Conservation (phyloP, 2,797 vertebrate genomes). For the Lerista edwardsae region DNA sequence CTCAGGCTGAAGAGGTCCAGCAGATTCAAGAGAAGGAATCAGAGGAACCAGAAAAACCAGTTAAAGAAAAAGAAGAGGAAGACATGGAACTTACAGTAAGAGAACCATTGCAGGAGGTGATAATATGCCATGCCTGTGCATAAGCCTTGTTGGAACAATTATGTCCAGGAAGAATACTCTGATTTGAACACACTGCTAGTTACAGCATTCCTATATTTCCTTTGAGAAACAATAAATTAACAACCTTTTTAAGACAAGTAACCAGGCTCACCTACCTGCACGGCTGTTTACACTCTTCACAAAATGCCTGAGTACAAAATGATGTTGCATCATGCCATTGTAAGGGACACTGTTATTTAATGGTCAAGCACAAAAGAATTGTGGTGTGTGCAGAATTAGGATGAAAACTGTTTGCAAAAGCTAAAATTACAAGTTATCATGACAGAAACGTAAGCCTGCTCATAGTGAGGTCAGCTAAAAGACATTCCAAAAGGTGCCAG, state of each 20-base stretch:
- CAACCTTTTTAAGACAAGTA: not conserved
- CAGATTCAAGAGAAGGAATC: constrained; percentile 96
- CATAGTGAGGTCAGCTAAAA: too few relatives aligned
- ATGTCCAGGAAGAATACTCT: constrained; percentile 1
- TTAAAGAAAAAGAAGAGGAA: constrained; percentile 98
- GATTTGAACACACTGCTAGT: not conserved
- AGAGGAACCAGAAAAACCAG: constrained; percentile 94
- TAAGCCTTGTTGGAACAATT: not conserved
- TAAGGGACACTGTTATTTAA: not conserved
- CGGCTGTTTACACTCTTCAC: not conserved
- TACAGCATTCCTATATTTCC: not conserved
- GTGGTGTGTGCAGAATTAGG: not conserved
- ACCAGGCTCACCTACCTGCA: not conserved
- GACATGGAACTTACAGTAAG: constrained; percentile 99
- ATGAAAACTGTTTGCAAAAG: not conserved
- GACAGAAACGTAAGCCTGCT: too few relatives aligned
- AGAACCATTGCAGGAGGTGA: constrained; percentile 58
- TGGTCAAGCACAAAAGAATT: not conserved
- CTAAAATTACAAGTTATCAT: not conserved
- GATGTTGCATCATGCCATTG: not conserved
- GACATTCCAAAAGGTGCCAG: not conserved
- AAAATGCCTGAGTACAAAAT: not conserved
- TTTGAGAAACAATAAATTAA: not conserved
- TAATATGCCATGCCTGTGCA: not conserved
- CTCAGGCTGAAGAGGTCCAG: constrained; percentile 94